Evolutionary conservation across 2,888 invertebrate genomes (phyloP).

Genomic region (Sussaba pulchella): DNA sequence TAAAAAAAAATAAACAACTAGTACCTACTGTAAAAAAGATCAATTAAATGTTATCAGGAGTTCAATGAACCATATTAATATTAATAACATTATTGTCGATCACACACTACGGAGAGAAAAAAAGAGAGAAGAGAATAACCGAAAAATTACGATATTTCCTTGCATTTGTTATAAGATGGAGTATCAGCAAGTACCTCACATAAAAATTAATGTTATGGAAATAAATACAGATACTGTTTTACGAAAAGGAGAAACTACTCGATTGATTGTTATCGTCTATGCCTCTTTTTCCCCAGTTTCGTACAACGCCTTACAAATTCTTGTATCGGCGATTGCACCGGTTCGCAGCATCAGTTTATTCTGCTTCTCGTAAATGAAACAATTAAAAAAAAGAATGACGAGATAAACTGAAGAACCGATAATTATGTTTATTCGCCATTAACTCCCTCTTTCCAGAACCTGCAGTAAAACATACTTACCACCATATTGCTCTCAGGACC

Average conservation of each 20-base stretch:
- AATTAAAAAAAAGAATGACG: too few species aligned
- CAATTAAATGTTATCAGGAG: slow-evolving; percentile 66
- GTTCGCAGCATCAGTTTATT: too few species aligned
- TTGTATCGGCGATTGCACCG: too few species aligned
- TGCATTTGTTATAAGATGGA: slow-evolving; percentile 70
- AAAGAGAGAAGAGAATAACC: slow-evolving; percentile 50
- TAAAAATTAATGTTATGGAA: slow-evolving; percentile 70
- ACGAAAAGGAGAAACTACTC: slow-evolving; percentile 50
- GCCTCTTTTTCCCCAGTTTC: too few species aligned
- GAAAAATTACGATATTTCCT: slow-evolving; percentile 63
- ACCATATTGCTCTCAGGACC: background rate
- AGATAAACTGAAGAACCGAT: background rate
- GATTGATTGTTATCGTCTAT: background rate
- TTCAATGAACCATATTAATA: slow-evolving; percentile 59
- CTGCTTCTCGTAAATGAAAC: too few species aligned
- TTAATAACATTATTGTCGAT: slow-evolving; percentile 65
- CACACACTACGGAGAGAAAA: slow-evolving; percentile 43
- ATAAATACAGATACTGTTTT: slow-evolving; percentile 65
- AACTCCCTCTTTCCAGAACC: background rate
- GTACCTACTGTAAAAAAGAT: slow-evolving; percentile 66
- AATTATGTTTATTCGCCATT: too few species aligned
- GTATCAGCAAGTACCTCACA: slow-evolving; percentile 66
- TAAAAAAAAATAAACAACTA: slow-evolving; percentile 55
- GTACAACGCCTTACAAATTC: too few species aligned
- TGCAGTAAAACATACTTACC: background rate